Percentiles rank a stretch among this genome's conserved stretches.
phyloP scores from a whole-genome alignment of 2,888 invertebrate species.

The Melipona beecheii region DNA sequence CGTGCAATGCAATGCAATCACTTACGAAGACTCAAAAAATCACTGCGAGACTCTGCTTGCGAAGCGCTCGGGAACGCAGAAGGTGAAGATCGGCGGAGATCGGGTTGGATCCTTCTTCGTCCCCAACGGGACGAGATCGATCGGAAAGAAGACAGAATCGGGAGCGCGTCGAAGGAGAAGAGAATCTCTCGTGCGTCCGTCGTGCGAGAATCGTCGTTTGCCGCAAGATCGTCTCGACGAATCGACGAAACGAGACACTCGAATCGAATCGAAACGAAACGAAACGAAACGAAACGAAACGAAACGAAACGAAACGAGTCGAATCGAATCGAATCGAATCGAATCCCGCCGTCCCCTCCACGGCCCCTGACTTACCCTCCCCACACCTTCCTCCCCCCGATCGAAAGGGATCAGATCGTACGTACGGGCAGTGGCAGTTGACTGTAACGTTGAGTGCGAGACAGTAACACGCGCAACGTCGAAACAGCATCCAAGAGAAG shows the following conservation, averaged over 20 bases:
- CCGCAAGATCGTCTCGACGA: too few species aligned
- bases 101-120: neutral
- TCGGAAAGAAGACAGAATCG: neutral
- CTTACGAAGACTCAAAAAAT: neutral
- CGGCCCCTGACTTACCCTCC: too few species aligned
- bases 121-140: neutral
- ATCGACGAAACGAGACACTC: too few species aligned
- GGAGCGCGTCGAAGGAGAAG: neutral
- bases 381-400: too few species aligned
- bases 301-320: too few species aligned
- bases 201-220: neutral
- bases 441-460: conserved; percentile 2
- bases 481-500: conserved; percentile 52
- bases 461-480: conserved; percentile 59
- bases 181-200: neutral
- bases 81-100: neutral
- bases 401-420: conserved; percentile 3
- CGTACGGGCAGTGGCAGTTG: neutral
- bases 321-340: too few species aligned
- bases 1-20: neutral
- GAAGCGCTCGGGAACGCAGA: neutral
- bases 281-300: too few species aligned
- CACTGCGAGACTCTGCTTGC: neutral
- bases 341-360: too few species aligned
- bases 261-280: too few species aligned